These are phyloP conservation scores for Holacanthus passer DNA, from an alignment of 2,113 vertebrate genomes.

Conservation along the genomic window DNA sequence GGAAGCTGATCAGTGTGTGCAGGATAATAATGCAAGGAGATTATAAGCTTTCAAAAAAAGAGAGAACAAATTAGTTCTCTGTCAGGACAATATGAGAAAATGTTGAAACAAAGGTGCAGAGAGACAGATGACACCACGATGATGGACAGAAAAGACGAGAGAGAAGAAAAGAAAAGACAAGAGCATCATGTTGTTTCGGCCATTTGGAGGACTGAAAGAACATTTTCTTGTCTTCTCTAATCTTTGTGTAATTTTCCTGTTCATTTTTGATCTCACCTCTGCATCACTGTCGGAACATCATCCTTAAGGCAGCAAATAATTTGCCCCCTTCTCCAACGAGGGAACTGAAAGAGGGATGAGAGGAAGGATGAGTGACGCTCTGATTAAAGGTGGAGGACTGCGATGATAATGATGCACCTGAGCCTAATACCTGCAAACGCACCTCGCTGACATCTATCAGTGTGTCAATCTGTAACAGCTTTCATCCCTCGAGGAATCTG, in stretches of 20 bases:
- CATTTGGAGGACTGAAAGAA: not conserved
- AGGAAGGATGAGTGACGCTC: conserved; percentile 61
- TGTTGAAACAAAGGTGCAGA: conserved; percentile 52
- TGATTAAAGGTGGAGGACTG: conserved; percentile 54
- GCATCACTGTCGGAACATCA: not conserved
- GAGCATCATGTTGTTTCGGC: not conserved
- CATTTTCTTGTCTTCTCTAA: not conserved
- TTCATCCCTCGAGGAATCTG: conserved; percentile 44
- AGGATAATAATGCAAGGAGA: too few species aligned
- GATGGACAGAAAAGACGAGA: not conserved
- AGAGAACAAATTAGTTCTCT: conserved; percentile 37
- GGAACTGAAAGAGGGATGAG: conserved; percentile 55
- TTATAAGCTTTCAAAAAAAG: too few species aligned
- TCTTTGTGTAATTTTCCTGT: not conserved
- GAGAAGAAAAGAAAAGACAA: conserved; percentile 6
- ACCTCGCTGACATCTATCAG: conserved; percentile 28
- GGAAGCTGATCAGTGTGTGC: conserved; percentile 31
- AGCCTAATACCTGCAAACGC: conserved; percentile 42
- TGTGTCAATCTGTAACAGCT: conserved; percentile 15
- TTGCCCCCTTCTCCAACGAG: not conserved
- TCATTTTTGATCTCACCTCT: not conserved
- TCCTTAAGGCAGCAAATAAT: not conserved
- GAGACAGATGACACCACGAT: conserved; percentile 35
- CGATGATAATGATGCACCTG: conserved; percentile 62
- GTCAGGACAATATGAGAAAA: conserved; percentile 30